Base-by-base conservation (phyloP, 2,888 invertebrate species). In the Pollenia amentaria region DNA sequence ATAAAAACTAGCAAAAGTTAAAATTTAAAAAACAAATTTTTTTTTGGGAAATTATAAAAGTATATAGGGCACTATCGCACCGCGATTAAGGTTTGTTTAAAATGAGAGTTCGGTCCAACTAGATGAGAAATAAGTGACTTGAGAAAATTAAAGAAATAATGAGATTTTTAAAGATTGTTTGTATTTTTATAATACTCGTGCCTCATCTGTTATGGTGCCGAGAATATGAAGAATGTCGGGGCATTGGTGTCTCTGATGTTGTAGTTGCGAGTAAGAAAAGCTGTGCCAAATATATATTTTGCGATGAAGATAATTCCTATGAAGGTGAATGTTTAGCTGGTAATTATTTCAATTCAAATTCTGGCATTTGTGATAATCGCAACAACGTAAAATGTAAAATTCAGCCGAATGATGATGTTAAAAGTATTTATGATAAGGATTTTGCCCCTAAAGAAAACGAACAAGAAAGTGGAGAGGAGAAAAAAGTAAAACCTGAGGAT, bases 271-370 rank as follows among this genome's bases (percentile, higher is more conserved):
- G 89, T 53, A 67, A 69, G 4, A 89, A 78, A 6, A 89, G 89
- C 62, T 92, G 92, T 77, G 80, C 89, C 6, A 90, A 88, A 60
- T 92, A 91, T 77, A 90, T 92, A 53, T 90, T 89, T 65, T 92
- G 92, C 62, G 90, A 90, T 65, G 90, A 89, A 9, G 88, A 89
- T 0, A 85, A 89, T 6, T 90, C 91, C 1, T 90, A 90, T 77
- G 89, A 90, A 64, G 91, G 88, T 10, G 89, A 89, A 44, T 92
- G 92, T 73, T 87, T 90, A 11, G 89, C 67, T 1, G 88, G 87
- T 18, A 88, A 91, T 57, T 90, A 87, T 81, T 91, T 90, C 76
- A 89, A 91, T 84, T 85, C 77, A 14, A 44, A 78, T 4, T 73
- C 84, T 8, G 90, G 89, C 0, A 85, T 80, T 29, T 92, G 92